Conservation (phyloP, 2,888 invertebrate genomes). For the Eucera pruinosa region DNA sequence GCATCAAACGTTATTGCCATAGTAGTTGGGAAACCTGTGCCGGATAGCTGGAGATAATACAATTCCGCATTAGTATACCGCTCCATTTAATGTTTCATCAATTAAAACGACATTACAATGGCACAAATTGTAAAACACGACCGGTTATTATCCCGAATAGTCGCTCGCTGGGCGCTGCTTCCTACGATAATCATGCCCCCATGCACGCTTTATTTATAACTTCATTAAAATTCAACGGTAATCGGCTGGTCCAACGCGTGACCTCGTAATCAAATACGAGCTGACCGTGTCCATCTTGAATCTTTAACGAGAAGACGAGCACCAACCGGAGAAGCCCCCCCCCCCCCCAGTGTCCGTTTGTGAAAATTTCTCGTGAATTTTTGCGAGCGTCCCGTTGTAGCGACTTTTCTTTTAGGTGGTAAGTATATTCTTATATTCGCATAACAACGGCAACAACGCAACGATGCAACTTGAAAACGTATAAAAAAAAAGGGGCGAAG, state of each 20-base stretch:
- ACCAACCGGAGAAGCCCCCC: too few relatives aligned
- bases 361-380: constrained; percentile 47
- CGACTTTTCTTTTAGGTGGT: background rate
- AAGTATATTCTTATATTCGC: background rate
- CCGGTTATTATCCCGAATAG: constrained; percentile 29
- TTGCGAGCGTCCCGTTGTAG: constrained; percentile 17
- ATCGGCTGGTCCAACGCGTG: constrained; percentile 4
- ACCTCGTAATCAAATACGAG: constrained; percentile 4
- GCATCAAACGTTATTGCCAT: background rate
- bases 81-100: constrained; percentile 25
- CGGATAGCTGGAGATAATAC: constrained; percentile 13
- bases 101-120: constrained; percentile 40
- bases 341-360: constrained; percentile 2
- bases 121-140: constrained; percentile 26
- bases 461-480: constrained; percentile 2
- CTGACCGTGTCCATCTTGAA: constrained; percentile 13
- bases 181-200: constrained; percentile 14
- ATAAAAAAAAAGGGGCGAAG: too few relatives aligned
- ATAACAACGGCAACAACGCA: background rate
- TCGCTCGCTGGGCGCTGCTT: background rate
- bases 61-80: constrained; percentile 11
- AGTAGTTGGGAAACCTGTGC: background rate
- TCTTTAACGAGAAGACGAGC: constrained; percentile 14
- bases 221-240: constrained; percentile 32
- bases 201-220: constrained; percentile 32